phyloP scores from a whole-genome alignment of 2,888 invertebrate genomes.

The Epinotia bilunana region DNA sequence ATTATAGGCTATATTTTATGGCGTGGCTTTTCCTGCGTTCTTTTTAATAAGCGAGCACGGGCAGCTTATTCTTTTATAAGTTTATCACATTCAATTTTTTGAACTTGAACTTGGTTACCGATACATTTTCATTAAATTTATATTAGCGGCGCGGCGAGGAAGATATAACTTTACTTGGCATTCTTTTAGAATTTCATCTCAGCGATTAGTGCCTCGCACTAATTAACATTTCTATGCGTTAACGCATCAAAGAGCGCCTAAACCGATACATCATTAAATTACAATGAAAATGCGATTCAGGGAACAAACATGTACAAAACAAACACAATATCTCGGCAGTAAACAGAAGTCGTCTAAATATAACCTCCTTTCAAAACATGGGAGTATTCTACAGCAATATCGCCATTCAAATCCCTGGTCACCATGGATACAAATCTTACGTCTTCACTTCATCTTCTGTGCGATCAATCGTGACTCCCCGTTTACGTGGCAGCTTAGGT shows the following conservation, averaged over 20 bases:
- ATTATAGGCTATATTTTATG: too few relatives aligned
- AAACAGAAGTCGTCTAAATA: not conserved
- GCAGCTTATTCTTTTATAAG: too few relatives aligned
- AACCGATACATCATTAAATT: too few relatives aligned
- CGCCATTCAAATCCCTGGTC: slow-evolving; percentile 13
- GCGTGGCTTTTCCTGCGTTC: too few relatives aligned
- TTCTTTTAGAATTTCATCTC: not conserved
- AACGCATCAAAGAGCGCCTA: too few relatives aligned
- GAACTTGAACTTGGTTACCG: too few relatives aligned
- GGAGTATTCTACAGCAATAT: not conserved
- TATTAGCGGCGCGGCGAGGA: not conserved
- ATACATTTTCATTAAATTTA: too few relatives aligned
- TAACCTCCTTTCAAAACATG: not conserved
- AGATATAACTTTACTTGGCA: not conserved
- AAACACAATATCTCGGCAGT: not conserved
- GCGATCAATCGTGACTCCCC: slow-evolving; percentile 36
- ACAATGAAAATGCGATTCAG: not conserved
- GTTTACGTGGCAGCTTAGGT: slow-evolving; percentile 26
- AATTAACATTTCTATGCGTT: too few relatives aligned
- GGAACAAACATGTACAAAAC: not conserved
- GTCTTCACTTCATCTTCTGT: slow-evolving; percentile 28
- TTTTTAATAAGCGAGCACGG: too few relatives aligned
- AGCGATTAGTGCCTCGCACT: not conserved
- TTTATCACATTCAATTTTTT: too few relatives aligned
- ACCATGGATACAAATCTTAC: slow-evolving; percentile 42